Evolutionary conservation across 2,888 invertebrate species (phyloP).

Genomic region (Xanthorhoe designata): DNA sequence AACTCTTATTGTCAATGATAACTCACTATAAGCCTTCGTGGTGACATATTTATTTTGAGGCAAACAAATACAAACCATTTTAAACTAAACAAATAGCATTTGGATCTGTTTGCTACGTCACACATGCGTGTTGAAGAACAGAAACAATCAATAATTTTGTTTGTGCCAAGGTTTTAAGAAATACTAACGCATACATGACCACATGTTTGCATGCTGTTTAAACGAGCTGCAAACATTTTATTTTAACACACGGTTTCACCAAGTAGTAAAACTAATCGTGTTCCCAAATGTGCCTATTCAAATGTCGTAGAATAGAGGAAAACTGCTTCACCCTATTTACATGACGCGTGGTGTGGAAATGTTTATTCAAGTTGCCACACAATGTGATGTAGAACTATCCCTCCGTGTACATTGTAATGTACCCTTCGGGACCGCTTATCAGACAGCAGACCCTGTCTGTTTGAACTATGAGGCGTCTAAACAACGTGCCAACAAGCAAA

Average conservation of each 20-base stretch:
- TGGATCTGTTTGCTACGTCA: constrained; percentile 33
- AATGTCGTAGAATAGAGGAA: constrained; percentile 34
- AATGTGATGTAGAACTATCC: constrained; percentile 42
- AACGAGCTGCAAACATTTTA: background rate
- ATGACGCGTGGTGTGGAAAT: constrained; percentile 28
- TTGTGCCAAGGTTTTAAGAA: constrained; percentile 39
- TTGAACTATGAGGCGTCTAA: constrained; percentile 62
- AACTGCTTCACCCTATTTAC: constrained; percentile 24
- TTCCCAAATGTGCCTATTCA: constrained; percentile 22
- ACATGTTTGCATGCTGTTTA: constrained; percentile 10
- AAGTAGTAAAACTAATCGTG: constrained; percentile 13
- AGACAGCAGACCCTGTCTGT: constrained; percentile 61
- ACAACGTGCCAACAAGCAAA: constrained; percentile 62
- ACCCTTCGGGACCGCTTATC: constrained; percentile 62
- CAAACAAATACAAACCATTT: constrained; percentile 36
- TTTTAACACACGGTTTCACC: constrained; percentile 21
- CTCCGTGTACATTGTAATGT: constrained; percentile 52
- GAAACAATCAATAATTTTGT: constrained; percentile 36
- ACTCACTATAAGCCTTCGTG: constrained; percentile 7
- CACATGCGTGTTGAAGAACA: constrained; percentile 37
- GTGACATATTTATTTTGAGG: constrained; percentile 4
- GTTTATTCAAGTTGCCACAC: constrained; percentile 43
- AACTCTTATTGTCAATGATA: too few relatives aligned
- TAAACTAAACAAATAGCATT: constrained; percentile 30
- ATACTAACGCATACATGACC: constrained; percentile 38